Evolutionary conservation across 2,797 vertebrate species (phyloP).

Genomic region (Phalanger gymnotis): DNA sequence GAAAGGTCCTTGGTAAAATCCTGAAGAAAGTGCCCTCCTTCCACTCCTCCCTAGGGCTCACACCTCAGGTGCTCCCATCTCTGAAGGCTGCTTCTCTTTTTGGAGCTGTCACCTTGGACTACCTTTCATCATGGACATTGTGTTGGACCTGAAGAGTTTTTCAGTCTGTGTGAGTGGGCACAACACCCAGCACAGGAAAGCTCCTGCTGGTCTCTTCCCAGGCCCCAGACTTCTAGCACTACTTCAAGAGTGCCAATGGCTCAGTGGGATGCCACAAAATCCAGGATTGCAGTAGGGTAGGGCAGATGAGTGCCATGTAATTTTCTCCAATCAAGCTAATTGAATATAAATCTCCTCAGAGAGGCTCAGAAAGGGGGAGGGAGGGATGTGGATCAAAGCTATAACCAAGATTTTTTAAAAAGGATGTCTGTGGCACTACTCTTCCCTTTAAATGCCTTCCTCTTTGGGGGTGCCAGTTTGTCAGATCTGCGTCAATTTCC

Average conservation of each 20-base stretch:
- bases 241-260: neutral
- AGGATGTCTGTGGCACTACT: constrained; percentile 34
- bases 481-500: constrained; percentile 58
- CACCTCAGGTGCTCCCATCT: neutral
- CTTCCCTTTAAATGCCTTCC: constrained; percentile 43
- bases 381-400: neutral
- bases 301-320: constrained; percentile 36
- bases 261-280: constrained; percentile 22
- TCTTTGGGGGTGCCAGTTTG: constrained; percentile 54
- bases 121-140: neutral
- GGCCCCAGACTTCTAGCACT: neutral
- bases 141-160: neutral
- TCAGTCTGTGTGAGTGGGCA: neutral
- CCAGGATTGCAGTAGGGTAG: constrained; percentile 6
- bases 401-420: constrained; percentile 44
- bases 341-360: constrained; percentile 52
- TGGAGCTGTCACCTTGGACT: neutral
- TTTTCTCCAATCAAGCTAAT: constrained; percentile 58
- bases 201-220: neutral
- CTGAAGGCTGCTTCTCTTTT: neutral
- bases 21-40: neutral
- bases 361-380: constrained; percentile 49
- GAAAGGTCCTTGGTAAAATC: neutral
- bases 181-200: neutral
- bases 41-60: neutral